Evolutionary conservation across 2,888 invertebrate genomes (phyloP), one percentile per base, ranked within the genome.

Genomic region (Lochmaea capreae): DNA sequence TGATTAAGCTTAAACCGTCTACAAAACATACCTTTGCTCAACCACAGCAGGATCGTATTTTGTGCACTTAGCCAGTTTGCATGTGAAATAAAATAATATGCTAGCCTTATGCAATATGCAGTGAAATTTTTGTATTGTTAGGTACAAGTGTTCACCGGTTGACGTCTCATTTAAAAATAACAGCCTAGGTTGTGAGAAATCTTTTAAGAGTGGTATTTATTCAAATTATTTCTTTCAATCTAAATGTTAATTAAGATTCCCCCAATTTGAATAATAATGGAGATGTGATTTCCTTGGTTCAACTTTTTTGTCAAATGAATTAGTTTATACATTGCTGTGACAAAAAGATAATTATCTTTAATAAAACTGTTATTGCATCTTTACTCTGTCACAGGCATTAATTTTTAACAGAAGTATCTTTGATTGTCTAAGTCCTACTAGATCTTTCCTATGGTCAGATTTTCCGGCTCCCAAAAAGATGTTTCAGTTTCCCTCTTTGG

Each of bases 1-100:
- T 61, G 61, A 61, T 61, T 61, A 39, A 39, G n/a, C 39, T 39
- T 33, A n/a, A 61, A 59, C 33, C 39, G 59, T 14, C 59, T 59
- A 59, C 33, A 5, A 59, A 26, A 61, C 61, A 61, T 61, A 61
- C 61, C n/a, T 61, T 39, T 39, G 12, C 61, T 39, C 5, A 33
- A 39, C n/a, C 61, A 2, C n/a, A n/a, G 16, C 61, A 61, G 61
- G 39, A 14, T 9, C 61, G 33, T n/a, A 61, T 39, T 61, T 54
- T 16, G 11, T 54, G 2, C 0, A 10, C 18, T 54, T 0, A 54
- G 16, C 16, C 16, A 9, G 2, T 6, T 54, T 10, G 33, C 33
- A 33, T 5, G 33, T 33, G 3, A 22, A 22, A 22, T 3, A 22
- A 22, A 22, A 22, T 3, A 22, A 22, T 22, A 22, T 2, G 22